phyloP scores from a whole-genome alignment of 2,113 vertebrate genomes.

The Mesembrinibis cayennensis region DNA sequence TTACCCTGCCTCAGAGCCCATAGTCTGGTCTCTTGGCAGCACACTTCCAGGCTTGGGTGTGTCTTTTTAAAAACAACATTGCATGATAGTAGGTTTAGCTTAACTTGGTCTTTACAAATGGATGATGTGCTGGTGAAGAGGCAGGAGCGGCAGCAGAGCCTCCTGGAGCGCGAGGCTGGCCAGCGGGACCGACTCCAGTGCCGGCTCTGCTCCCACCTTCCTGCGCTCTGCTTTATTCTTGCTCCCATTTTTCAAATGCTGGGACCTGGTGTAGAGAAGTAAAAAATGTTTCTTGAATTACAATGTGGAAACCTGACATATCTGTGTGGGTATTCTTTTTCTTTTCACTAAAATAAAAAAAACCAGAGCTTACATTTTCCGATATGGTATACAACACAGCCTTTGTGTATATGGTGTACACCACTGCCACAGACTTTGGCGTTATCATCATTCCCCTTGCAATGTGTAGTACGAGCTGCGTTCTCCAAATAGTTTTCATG shows the following conservation, averaged over 20 bases:
- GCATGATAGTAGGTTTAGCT: neutral
- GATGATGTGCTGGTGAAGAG: neutral
- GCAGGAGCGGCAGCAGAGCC: neutral
- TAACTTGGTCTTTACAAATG: fast-evolving
- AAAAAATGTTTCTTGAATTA: neutral
- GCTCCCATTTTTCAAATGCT: neutral
- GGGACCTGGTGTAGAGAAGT: neutral
- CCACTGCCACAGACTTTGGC: too few species aligned
- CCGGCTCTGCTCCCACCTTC: neutral
- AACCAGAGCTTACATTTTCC: too few species aligned
- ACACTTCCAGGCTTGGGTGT: neutral
- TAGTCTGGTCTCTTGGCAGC: fast-evolving
- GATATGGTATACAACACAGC: too few species aligned
- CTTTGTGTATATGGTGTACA: fast-evolving
- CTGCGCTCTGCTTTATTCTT: neutral
- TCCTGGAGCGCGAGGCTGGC: neutral
- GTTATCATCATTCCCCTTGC: neutral
- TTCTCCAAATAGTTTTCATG: neutral
- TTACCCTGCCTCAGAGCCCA: neutral
- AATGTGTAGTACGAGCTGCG: fast-evolving
- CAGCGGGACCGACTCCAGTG: neutral
- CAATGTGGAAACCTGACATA: neutral
- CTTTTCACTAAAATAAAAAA: neutral
- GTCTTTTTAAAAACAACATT: neutral
- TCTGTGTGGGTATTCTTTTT: neutral